Evolutionary conservation across 1,140 invertebrate species (phyloP).

Genomic region (Drosophila gunungcola): DNA sequence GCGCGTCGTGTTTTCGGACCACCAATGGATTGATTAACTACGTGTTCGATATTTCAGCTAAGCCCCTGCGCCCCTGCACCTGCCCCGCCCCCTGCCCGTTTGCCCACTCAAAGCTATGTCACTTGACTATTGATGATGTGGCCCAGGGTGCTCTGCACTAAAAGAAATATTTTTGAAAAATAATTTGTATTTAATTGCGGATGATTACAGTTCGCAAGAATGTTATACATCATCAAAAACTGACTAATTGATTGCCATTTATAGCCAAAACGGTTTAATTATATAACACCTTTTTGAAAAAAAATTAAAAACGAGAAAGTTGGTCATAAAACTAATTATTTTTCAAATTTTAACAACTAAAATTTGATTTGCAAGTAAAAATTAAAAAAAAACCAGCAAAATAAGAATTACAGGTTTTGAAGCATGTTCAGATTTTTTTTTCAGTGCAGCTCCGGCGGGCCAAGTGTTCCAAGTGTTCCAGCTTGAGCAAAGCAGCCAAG

Average conservation of each 20-base stretch:
- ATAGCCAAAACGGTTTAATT: too few relatives aligned
- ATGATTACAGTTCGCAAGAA: too few relatives aligned
- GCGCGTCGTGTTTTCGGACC: conserved; percentile 73
- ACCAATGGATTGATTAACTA: conserved; percentile 81
- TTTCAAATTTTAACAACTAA: too few relatives aligned
- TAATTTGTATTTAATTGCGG: neutral
- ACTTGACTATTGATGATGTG: conserved; percentile 73
- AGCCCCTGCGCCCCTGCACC: neutral
- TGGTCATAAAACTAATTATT: too few relatives aligned
- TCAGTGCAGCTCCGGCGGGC: conserved; percentile 20
- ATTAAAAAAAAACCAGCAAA: too few relatives aligned
- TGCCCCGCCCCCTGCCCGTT: neutral
- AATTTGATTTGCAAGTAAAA: too few relatives aligned
- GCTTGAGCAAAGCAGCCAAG: conserved; percentile 52
- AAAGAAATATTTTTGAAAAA: neutral
- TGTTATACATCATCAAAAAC: too few relatives aligned
- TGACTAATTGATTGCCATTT: too few relatives aligned
- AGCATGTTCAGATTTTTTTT: neutral
- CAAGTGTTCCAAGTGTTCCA: conserved; percentile 37
- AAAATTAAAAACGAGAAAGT: too few relatives aligned
- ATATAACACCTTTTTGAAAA: too few relatives aligned
- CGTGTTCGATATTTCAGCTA: conserved; percentile 71
- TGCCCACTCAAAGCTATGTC: conserved; percentile 43
- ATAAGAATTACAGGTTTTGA: too few relatives aligned
- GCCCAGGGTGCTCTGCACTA: conserved; percentile 33